Evolutionary conservation across 1,140 invertebrate species (phyloP), one percentile per base, ranked within the genome.

Genomic region (Pseudomyrmex sp.): DNA sequence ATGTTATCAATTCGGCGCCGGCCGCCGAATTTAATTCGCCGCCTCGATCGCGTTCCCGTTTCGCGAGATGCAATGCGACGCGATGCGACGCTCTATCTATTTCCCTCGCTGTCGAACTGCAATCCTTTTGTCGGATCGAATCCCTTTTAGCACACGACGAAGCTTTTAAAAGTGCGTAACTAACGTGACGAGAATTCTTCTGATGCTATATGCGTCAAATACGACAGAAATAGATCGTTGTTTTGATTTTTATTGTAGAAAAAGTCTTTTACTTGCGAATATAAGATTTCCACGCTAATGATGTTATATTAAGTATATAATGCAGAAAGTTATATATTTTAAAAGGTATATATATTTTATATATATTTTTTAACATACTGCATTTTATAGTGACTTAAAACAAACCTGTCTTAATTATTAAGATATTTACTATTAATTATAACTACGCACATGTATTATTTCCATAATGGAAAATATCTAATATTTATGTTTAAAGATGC

Each of bases 1-100:
- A 85, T 52, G 56, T 85, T 85, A 83, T 83, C 84, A 74, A 82
- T 83, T 66, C 63, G 58, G 56, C 59, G 46, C 26, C 65, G 52
- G 76, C 44, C 52, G 52, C 13, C 54, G 54, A 70, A 80, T 80
- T 80, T 80, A 70, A 80, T 80, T 80, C 76, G 35, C 23, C 8
- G 54, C 54, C 65, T 59, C 54, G 35, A 58, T 59, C 76, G 63
- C 75, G 52, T 58, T 48, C 35, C 52, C 75, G 63, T 66, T 69
- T 69, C 18, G 23, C 65, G 66, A 80, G 44, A 69, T n/a, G 61
- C 74, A 18, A 50, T 2, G 50, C 66, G 13, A 69, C 50, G 35
- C 50, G 26, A 63, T 10, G 48, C 52, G 52, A 79, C 50, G 15
- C 65, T 50, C 56, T 59, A 48, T 79, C 65, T 48, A 26, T 59